Conservation (phyloP, 2,888 invertebrate genomes). For the Leptinotarsa peninsularis region DNA sequence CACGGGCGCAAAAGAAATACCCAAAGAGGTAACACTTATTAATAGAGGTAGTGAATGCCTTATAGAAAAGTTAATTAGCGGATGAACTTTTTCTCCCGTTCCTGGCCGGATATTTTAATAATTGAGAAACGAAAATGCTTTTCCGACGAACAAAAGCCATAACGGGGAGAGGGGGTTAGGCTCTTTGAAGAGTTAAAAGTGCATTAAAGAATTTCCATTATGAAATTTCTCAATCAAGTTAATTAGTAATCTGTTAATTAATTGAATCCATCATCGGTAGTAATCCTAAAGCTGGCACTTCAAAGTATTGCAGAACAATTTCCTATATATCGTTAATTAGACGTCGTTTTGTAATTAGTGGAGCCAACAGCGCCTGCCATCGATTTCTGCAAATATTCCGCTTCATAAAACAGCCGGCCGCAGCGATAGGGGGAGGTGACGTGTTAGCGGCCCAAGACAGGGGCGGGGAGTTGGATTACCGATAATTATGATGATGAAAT, state of each 20-base stretch:
- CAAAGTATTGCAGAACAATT: slow-evolving; percentile 67
- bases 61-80: slow-evolving; percentile 49
- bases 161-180: slow-evolving; percentile 21
- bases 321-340: slow-evolving; percentile 67
- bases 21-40: slow-evolving; percentile 23
- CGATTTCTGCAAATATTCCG: slow-evolving; percentile 63
- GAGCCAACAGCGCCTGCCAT: slow-evolving; percentile 58
- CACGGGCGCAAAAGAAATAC: slow-evolving; percentile 29
- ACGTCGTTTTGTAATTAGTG: slow-evolving; percentile 65
- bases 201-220: slow-evolving; percentile 59
- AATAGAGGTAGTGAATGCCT: slow-evolving; percentile 47
- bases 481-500: not conserved
- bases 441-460: slow-evolving; percentile 31
- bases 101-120: slow-evolving; percentile 51
- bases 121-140: slow-evolving; percentile 47
- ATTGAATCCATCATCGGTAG: slow-evolving; percentile 65
- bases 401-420: slow-evolving; percentile 55
- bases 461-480: slow-evolving; percentile 6
- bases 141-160: slow-evolving; percentile 40
- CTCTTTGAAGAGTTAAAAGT: slow-evolving; percentile 54
- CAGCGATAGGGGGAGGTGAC: slow-evolving; percentile 22
- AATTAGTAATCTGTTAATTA: slow-evolving; percentile 67
- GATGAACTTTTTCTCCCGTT: slow-evolving; percentile 48
- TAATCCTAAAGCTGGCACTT: slow-evolving; percentile 63
- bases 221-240: slow-evolving; percentile 62